phyloP scores from a whole-genome alignment of 2,797 vertebrate genomes.

The Enteromius afrohamiltoni region DNA sequence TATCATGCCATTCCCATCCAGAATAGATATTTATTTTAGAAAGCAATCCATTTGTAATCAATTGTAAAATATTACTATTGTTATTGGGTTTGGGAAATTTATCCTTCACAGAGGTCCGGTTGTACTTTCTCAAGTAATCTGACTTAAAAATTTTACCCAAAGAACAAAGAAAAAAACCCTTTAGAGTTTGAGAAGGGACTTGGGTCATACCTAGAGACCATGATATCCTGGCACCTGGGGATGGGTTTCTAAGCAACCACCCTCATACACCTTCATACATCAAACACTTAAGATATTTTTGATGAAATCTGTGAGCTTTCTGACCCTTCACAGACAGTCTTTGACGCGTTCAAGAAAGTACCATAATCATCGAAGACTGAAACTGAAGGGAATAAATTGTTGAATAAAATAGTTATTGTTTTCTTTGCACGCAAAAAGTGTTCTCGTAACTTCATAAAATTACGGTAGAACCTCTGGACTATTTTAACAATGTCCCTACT shows the following conservation, averaged over 20 bases:
- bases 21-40: conserved; percentile 4
- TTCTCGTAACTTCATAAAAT: too few relatives aligned
- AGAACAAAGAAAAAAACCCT: background rate
- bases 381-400: too few relatives aligned
- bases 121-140: background rate
- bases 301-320: background rate
- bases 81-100: background rate
- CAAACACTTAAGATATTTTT: background rate
- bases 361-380: too few relatives aligned
- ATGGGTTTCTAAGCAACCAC: background rate
- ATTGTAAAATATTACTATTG: background rate
- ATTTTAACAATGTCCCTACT: too few relatives aligned
- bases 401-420: too few relatives aligned
- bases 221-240: background rate
- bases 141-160: background rate
- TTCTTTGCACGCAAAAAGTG: too few relatives aligned
- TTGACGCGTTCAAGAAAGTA: too few relatives aligned
- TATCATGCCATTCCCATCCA: background rate
- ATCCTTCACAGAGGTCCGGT: background rate
- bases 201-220: background rate
- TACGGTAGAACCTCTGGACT: too few relatives aligned
- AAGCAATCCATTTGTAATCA: background rate
- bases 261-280: background rate
- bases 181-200: background rate
- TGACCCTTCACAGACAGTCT: background rate